Evolutionary conservation across 1,140 invertebrate species (phyloP).

Genomic region (Oryctes rhinoceros): DNA sequence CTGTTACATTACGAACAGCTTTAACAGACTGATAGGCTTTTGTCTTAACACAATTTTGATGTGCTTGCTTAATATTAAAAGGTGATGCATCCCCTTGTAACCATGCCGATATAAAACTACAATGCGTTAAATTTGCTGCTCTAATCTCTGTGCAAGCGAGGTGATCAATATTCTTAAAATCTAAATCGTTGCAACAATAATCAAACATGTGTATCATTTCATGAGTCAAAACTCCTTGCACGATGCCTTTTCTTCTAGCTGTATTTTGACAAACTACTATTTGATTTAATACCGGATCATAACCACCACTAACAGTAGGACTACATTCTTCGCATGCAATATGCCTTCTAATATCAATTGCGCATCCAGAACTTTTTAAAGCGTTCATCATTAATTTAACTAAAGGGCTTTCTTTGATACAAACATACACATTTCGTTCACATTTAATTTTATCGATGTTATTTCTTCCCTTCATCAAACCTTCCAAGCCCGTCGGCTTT

Average conservation of each 20-base stretch:
- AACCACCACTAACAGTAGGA: conserved; percentile 84
- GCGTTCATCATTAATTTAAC: conserved; percentile 87
- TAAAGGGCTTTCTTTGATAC: conserved; percentile 80
- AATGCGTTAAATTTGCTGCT: conserved; percentile 91
- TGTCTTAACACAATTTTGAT: conserved; percentile 88
- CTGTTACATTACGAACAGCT: conserved; percentile 78
- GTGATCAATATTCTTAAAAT: conserved; percentile 92
- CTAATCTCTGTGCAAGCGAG: conserved; percentile 94
- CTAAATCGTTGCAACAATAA: conserved; percentile 86
- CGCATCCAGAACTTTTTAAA: conserved; percentile 84
- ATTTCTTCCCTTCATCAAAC: conserved; percentile 71
- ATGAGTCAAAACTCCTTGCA: conserved; percentile 85
- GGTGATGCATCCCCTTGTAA: conserved; percentile 78
- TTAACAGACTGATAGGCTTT: conserved; percentile 87
- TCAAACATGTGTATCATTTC: conserved; percentile 98
- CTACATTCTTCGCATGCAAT: conserved; percentile 93
- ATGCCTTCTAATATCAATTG: conserved; percentile 84
- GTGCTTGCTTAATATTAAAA: conserved; percentile 76
- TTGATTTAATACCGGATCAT: conserved; percentile 90
- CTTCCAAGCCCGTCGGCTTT: conserved; percentile 66
- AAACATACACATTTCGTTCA: conserved; percentile 80
- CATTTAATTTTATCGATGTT: conserved; percentile 78
- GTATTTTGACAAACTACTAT: conserved; percentile 93
- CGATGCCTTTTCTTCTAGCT: conserved; percentile 68
- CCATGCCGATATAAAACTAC: conserved; percentile 84